Conservation (phyloP, 2,888 invertebrate species). For the Drepanosiphum platanoidis region DNA sequence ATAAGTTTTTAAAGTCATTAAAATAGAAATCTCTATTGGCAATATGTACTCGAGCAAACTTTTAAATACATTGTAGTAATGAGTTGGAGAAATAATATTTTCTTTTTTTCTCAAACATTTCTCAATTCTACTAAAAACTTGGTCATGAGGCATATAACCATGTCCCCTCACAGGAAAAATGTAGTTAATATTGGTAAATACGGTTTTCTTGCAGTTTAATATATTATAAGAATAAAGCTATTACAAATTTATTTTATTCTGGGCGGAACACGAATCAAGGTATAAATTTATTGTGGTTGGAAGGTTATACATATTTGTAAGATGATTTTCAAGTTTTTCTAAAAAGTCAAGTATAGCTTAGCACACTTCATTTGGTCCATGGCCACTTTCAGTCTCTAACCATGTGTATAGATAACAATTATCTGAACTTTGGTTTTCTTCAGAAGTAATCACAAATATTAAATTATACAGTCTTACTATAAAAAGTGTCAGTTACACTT, state of each 20-base stretch:
- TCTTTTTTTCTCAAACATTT: conserved; percentile 4
- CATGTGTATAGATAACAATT: conserved; percentile 23
- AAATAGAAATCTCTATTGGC: background rate
- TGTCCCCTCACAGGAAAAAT: background rate
- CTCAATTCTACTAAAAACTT: conserved; percentile 4
- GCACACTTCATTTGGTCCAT: conserved; percentile 41
- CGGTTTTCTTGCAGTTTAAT: background rate
- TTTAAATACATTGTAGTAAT: conserved; percentile 5
- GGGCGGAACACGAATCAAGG: background rate
- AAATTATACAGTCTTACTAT: conserved; percentile 63
- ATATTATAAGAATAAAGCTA: too few species aligned
- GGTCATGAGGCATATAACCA: conserved; percentile 5
- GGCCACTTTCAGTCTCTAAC: conserved; percentile 33
- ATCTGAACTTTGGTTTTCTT: background rate
- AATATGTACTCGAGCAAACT: background rate
- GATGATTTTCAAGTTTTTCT: conserved; percentile 23
- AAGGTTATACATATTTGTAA: background rate
- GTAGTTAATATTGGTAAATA: background rate
- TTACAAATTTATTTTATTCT: too few species aligned
- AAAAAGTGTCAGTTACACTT: too few species aligned
- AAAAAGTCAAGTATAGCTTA: conserved; percentile 52
- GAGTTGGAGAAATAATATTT: background rate
- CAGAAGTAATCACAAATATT: conserved; percentile 52
- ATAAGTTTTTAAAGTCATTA: background rate
- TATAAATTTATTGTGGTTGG: background rate